Evolutionary conservation across 2,113 vertebrate species (phyloP), one percentile per base, ranked within the genome.

Genomic region (Cheirogaleus medius): DNA sequence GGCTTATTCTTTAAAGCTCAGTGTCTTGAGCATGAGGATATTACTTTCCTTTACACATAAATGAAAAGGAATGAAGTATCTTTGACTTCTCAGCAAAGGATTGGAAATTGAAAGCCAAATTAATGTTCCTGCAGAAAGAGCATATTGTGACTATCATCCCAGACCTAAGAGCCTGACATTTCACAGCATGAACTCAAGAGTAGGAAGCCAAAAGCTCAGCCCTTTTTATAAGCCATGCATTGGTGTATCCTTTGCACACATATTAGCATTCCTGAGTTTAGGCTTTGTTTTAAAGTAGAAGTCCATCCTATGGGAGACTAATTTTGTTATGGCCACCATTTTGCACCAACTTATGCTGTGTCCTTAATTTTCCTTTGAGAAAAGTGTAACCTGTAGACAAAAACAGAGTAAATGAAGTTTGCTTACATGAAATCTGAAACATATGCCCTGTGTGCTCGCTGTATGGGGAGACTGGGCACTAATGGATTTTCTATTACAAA

Each of bases 401-500:
- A 83, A 90, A 63, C 11, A 90, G 42, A 73, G n/a, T 63, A 91
- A 92, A 83, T 78, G 4, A 81, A 39, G 84, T 94, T 64, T 89
- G 32, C 42, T 92, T 73, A 90, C n/a, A 23, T 37, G 25, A 83
- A 68, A 94, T 82, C 60, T 97, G 85, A 95, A 95, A 64, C 49
- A 58, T 5, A 21, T 44, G 8, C 2, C 39, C 15, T 2, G 9
- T 73, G 25, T 87, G 54, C 17, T 78, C 32, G 32, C 29, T 86
- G 25, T 42, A 23, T 15, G 10, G 29, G 56, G 37, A 96, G 44
- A 76, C 1, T 64, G 49, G 63, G 15, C 11, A 76, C 37, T 69
- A 83, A 87, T 87, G 63, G 25, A 21, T 94, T 96, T 97, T 83
- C 87, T 93, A 64, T 52, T 91, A 77, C 12, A 95, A 37, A 66